Evolutionary conservation across 2,797 vertebrate genomes (phyloP).

Genomic region (Sebastes umbrosus): DNA sequence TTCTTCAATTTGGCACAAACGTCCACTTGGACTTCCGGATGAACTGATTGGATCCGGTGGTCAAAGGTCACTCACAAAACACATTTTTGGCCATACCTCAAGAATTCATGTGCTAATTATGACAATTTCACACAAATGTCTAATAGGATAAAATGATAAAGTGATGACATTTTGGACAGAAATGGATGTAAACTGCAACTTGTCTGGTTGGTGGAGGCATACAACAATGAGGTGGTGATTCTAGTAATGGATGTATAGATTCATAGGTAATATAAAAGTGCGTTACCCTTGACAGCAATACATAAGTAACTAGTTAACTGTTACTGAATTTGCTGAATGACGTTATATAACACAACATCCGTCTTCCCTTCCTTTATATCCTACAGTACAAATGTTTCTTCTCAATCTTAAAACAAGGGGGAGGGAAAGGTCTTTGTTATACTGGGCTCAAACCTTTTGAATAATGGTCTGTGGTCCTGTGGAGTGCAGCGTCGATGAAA

Average conservation of each 20-base stretch:
- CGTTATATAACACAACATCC: not conserved
- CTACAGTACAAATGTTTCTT: not conserved
- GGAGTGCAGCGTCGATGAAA: conserved; percentile 39
- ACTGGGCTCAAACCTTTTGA: conserved; percentile 36
- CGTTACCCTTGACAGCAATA: not conserved
- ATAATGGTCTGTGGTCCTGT: conserved; percentile 41
- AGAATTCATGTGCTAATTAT: too few relatives aligned
- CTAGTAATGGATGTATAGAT: not conserved
- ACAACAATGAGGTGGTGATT: too few relatives aligned
- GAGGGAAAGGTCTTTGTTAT: conserved; percentile 11
- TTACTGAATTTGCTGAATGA: not conserved
- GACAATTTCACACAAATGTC: too few relatives aligned
- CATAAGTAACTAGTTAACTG: not conserved
- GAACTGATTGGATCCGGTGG: too few relatives aligned
- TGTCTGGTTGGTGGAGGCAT: too few relatives aligned
- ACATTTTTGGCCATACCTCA: too few relatives aligned
- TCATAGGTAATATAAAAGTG: not conserved
- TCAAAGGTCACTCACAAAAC: too few relatives aligned
- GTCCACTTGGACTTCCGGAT: too few relatives aligned
- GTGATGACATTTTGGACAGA: too few relatives aligned
- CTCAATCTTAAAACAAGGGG: conserved; percentile 13
- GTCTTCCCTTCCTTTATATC: not conserved
- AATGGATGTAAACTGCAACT: too few relatives aligned
- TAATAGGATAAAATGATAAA: too few relatives aligned
- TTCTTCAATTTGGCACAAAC: too few relatives aligned